phyloP scores from a whole-genome alignment of 2,113 vertebrate species.

The Corydoras maculifer region DNA sequence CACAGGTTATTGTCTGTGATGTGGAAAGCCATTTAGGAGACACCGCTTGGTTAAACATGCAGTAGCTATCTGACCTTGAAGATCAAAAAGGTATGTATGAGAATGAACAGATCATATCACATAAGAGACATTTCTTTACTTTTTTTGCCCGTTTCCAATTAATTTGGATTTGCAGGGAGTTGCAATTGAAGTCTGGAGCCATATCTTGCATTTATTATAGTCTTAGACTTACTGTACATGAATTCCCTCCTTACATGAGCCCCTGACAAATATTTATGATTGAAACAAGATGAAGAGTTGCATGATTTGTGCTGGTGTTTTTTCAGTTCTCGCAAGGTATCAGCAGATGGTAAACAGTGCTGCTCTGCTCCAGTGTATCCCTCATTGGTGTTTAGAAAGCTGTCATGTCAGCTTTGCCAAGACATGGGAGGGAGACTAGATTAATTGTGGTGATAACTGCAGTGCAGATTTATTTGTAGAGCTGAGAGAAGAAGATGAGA shows the following conservation, averaged over 20 bases:
- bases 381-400: slow-evolving; percentile 32
- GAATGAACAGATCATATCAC: too few species aligned
- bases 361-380: slow-evolving; percentile 16
- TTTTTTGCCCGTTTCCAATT: background rate
- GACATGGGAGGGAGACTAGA: slow-evolving; percentile 21
- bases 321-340: slow-evolving; percentile 20
- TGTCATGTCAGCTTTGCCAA: slow-evolving; percentile 28
- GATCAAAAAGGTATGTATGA: slow-evolving; percentile 63
- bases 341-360: slow-evolving; percentile 24
- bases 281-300: slow-evolving; percentile 7
- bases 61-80: slow-evolving; percentile 61
- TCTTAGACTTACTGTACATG: too few species aligned
- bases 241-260: background rate
- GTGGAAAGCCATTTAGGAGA: background rate
- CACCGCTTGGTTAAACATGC: slow-evolving; percentile 48
- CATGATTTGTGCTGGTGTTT: slow-evolving; percentile 21
- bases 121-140: too few species aligned
- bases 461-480: slow-evolving; percentile 35
- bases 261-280: slow-evolving; percentile 20
- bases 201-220: too few species aligned
- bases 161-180: background rate
- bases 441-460: slow-evolving; percentile 35
- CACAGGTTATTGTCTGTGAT: background rate
- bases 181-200: too few species aligned
- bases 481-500: background rate